These are phyloP conservation scores for Dorcus parallelipipedus DNA, from an alignment of 2,888 invertebrate genomes.

Conservation along the genomic window DNA sequence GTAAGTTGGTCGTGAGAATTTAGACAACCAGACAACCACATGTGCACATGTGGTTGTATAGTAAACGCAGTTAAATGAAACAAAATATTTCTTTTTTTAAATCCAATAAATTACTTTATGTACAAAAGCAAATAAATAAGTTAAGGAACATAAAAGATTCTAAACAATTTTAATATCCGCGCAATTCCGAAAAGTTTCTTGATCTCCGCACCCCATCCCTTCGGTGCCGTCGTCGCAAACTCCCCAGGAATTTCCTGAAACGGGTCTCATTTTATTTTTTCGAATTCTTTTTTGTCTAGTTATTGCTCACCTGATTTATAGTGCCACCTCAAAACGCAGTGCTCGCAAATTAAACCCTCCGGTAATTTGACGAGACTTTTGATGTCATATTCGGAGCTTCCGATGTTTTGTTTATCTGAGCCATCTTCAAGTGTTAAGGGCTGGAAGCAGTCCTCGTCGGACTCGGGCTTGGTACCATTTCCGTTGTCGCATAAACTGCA, in stretches of 20 bases:
- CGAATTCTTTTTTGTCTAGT: not conserved
- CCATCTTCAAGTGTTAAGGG: constrained; percentile 28
- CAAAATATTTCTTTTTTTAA: too few species aligned
- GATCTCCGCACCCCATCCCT: constrained; percentile 42
- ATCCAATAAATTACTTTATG: too few species aligned
- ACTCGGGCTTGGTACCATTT: constrained; percentile 20
- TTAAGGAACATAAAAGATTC: not conserved
- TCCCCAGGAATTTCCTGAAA: constrained; percentile 44
- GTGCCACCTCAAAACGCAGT: constrained; percentile 45
- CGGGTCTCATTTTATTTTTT: too few species aligned
- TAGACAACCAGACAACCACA: too few species aligned
- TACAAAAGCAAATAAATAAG: too few species aligned
- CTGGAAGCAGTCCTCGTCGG: constrained; percentile 34
- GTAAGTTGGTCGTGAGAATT: too few species aligned
- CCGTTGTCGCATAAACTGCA: too few species aligned
- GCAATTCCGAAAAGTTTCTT: constrained; percentile 45
- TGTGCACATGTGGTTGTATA: too few species aligned
- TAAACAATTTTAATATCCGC: constrained; percentile 42
- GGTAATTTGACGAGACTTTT: constrained; percentile 35
- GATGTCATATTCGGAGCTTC: constrained; percentile 17
- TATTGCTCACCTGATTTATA: constrained; percentile 37
- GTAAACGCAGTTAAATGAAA: too few species aligned
- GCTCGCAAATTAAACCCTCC: constrained; percentile 35
- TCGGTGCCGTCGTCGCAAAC: constrained; percentile 38
- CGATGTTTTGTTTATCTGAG: constrained; percentile 20